phyloP scores from a whole-genome alignment of 2,797 vertebrate genomes.

The Saxicola maurus region DNA sequence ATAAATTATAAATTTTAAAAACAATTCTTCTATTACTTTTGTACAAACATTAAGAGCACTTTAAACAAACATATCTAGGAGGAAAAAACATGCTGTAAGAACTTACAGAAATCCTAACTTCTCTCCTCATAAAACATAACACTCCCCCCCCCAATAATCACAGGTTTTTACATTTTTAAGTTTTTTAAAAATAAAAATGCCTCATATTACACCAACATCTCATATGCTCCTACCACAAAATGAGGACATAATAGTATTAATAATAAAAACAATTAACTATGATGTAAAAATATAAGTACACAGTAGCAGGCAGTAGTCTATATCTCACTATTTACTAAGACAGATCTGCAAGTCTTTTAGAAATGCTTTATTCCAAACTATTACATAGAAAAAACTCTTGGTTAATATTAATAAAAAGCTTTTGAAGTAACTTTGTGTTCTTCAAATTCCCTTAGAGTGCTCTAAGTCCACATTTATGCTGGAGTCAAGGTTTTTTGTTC shows the following conservation, averaged over 20 bases:
- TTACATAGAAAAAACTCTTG: neutral
- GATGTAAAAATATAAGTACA: neutral
- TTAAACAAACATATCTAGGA: neutral
- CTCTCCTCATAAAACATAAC: neutral
- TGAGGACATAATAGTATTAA: neutral
- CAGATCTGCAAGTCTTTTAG: neutral
- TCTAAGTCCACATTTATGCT: neutral
- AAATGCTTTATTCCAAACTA: neutral
- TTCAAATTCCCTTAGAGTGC: neutral
- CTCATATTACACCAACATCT: neutral
- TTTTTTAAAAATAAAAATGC: neutral
- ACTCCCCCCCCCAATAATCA: neutral
- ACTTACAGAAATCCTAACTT: neutral
- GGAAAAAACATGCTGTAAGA: neutral
- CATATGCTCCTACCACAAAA: neutral
- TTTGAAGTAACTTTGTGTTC: neutral
- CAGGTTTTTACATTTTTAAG: neutral
- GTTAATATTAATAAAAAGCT: neutral
- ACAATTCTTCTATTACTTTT: neutral
- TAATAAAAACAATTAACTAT: neutral
- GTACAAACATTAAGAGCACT: neutral
- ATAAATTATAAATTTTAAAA: neutral
- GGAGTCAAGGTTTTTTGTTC: neutral
- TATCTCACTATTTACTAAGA: neutral
- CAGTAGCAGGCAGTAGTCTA: neutral